These are phyloP conservation scores for Tetragonula clypearis DNA, from an alignment of 1,140 invertebrate species.

Conservation along the genomic window DNA sequence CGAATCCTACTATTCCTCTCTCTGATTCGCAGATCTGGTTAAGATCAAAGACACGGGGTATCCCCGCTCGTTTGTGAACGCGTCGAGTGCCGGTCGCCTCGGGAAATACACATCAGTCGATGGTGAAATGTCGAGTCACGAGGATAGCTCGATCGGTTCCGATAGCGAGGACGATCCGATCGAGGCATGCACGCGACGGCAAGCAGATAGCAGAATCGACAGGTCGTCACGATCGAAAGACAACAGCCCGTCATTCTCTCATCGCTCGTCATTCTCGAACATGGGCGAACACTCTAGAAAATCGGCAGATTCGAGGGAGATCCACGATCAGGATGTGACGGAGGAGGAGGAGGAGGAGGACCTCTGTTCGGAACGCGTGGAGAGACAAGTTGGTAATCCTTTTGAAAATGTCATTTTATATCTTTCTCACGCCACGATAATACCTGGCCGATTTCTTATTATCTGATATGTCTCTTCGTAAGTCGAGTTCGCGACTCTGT, in stretches of 20 bases:
- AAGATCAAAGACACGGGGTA: slow-evolving; percentile 59
- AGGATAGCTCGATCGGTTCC: slow-evolving; percentile 72
- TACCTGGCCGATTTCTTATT: too few relatives aligned
- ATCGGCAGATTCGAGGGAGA: neutral
- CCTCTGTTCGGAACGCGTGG: slow-evolving; percentile 5
- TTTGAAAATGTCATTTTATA: neutral
- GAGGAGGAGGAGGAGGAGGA: neutral
- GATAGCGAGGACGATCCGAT: slow-evolving; percentile 54
- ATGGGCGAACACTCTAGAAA: neutral
- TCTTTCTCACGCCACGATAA: neutral
- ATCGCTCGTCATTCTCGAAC: neutral
- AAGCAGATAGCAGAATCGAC: slow-evolving; percentile 1
- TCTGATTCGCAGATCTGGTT: slow-evolving; percentile 55
- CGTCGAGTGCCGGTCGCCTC: slow-evolving; percentile 52
- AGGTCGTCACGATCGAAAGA: neutral
- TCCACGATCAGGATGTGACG: neutral
- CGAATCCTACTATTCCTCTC: slow-evolving; percentile 31
- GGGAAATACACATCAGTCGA: slow-evolving; percentile 69
- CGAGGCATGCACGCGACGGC: neutral
- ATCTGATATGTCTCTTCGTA: too few relatives aligned
- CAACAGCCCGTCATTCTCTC: slow-evolving; percentile 18
- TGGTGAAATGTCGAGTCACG: slow-evolving; percentile 76
- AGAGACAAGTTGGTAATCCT: slow-evolving; percentile 51
- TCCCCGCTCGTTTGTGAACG: slow-evolving; percentile 51
- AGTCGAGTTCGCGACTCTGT: too few relatives aligned